A percentile compares a stretch with the other conserved stretches of the same genome.
Conservation (phyloP, 1,140 invertebrate species). For the Diachasmimorpha longicaudata region DNA sequence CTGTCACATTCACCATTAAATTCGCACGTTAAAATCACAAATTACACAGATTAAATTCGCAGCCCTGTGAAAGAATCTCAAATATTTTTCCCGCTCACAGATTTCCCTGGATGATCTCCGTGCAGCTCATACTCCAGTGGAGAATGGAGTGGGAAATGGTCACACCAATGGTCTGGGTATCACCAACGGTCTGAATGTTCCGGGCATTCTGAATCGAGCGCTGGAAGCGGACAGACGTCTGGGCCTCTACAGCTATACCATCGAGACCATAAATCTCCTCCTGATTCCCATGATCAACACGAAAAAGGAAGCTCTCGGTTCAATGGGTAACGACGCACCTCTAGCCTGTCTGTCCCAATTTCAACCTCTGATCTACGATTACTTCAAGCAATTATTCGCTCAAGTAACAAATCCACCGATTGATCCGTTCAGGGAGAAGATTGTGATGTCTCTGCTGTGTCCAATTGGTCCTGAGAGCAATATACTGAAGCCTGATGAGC, state of each 20-base stretch:
- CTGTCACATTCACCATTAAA: background rate
- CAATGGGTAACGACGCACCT: slow-evolving; percentile 99
- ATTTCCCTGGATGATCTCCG: slow-evolving; percentile 75
- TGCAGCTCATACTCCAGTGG: slow-evolving; percentile 54
- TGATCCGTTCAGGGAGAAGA: slow-evolving; percentile 98
- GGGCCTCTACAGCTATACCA: slow-evolving; percentile 91
- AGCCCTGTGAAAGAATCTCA: background rate
- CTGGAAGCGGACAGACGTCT: slow-evolving; percentile 84
- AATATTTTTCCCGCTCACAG: slow-evolving; percentile 53
- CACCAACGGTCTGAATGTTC: slow-evolving; percentile 39
- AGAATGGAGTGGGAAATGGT: slow-evolving; percentile 40
- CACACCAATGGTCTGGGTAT: slow-evolving; percentile 54
- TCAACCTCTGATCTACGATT: slow-evolving; percentile 94
- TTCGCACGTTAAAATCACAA: background rate
- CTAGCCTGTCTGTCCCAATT: slow-evolving; percentile 94
- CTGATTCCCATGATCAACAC: slow-evolving; percentile 96
- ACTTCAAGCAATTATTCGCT: slow-evolving; percentile 99
- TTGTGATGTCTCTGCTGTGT: slow-evolving; percentile 96
- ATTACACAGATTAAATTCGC: background rate
- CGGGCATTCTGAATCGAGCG: slow-evolving; percentile 50
- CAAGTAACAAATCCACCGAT: slow-evolving; percentile 99
- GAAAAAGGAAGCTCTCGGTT: slow-evolving; percentile 98
- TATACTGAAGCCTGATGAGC: slow-evolving; percentile 86
- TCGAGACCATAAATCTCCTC: slow-evolving; percentile 94
- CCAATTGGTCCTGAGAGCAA: slow-evolving; percentile 93